These are phyloP conservation scores for Rhinolophus ferrumequinum DNA, from an alignment of 2,113 vertebrate species.

Conservation along the genomic window DNA sequence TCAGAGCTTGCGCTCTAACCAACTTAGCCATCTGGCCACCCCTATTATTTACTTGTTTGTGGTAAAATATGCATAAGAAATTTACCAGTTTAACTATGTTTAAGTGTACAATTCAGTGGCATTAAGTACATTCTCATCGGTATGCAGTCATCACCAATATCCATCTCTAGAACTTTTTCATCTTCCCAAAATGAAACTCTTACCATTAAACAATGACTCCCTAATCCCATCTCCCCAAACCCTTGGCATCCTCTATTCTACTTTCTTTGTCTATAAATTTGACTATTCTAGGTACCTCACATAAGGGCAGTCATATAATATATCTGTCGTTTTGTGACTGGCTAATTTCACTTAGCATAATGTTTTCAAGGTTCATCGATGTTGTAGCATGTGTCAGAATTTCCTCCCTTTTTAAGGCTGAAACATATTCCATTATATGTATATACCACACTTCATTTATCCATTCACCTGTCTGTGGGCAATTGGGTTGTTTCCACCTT, in stretches of 20 bases:
- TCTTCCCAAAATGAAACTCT: not conserved
- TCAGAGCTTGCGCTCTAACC: no score
- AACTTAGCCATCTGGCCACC: no score
- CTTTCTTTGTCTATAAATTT: not conserved
- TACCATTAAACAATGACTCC: not conserved
- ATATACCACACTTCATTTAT: not conserved
- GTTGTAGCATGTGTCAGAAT: not conserved
- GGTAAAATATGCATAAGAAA: not conserved
- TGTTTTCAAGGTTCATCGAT: not conserved
- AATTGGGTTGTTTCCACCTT: not conserved
- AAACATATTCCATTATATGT: not conserved
- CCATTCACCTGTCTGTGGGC: not conserved
- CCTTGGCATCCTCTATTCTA: not conserved
- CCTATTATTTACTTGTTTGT: not conserved
- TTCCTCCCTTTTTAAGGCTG: not conserved
- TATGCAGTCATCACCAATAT: not conserved
- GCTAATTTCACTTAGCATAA: not conserved
- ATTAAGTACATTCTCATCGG: not conserved
- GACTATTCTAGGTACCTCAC: not conserved
- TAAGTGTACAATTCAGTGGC: not conserved
- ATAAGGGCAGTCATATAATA: not conserved
- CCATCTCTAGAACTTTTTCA: not conserved
- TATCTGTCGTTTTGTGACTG: not conserved
- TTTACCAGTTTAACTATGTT: not conserved
- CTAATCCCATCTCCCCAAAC: not conserved